Conservation (phyloP, 2,113 vertebrate genomes). For the Pithys albifrons region DNA sequence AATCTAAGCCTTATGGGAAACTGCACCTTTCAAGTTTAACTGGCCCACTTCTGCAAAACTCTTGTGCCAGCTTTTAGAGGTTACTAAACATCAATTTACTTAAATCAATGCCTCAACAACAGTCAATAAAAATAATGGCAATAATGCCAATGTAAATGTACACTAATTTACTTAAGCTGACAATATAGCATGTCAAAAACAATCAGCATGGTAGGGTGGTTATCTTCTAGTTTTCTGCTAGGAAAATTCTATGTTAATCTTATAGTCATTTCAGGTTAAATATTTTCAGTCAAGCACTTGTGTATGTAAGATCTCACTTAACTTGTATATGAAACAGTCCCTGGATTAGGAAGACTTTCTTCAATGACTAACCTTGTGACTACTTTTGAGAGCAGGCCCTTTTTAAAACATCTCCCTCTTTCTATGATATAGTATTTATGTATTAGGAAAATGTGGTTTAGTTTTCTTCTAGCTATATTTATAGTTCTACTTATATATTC, state of each 20-base stretch:
- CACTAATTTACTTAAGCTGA: not conserved
- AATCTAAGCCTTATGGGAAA: constrained; percentile 73
- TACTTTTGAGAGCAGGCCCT: not conserved
- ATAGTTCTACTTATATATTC: not conserved
- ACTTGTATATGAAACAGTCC: not conserved
- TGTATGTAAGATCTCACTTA: not conserved
- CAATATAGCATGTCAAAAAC: not conserved
- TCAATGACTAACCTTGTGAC: not conserved
- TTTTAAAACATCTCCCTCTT: not conserved
- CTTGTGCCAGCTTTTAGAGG: constrained; percentile 30
- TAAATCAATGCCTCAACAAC: not conserved
- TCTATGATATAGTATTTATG: not conserved
- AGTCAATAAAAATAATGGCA: not conserved
- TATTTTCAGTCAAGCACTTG: not conserved
- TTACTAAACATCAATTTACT: constrained; percentile 37
- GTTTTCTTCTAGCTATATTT: not conserved
- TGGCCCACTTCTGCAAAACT: constrained; percentile 50
- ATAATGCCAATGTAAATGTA: not conserved
- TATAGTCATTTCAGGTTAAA: not conserved
- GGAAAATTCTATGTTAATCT: not conserved
- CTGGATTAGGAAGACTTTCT: not conserved
- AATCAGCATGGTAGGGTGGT: not conserved
- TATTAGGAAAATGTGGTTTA: not conserved
- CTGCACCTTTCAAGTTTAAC: constrained; percentile 56
- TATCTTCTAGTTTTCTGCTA: not conserved